Conservation (phyloP, 1,140 invertebrate species). For the Plutomurus gul region DNA sequence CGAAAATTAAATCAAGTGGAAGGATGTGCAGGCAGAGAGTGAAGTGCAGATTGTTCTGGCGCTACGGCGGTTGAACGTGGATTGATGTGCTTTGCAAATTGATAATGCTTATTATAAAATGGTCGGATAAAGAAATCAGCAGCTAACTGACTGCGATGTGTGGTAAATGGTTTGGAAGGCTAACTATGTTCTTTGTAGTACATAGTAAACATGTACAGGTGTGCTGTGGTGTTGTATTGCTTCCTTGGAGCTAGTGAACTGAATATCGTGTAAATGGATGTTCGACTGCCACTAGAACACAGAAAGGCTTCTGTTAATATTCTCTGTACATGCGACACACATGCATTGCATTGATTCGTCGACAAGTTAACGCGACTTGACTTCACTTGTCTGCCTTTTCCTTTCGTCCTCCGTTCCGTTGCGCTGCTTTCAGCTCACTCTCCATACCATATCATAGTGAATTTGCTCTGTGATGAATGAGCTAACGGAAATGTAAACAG, state of each 20-base stretch:
- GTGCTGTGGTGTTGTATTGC: not conserved
- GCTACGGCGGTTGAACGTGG: not conserved
- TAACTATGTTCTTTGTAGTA: not conserved
- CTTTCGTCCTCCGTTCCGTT: not conserved
- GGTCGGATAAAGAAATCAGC: not conserved
- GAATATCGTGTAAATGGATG: too few relatives aligned
- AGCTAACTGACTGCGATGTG: not conserved
- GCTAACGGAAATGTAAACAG: not conserved
- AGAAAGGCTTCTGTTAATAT: not conserved
- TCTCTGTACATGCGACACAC: not conserved
- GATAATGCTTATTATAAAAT: conserved; percentile 11
- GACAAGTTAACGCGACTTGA: conserved; percentile 34
- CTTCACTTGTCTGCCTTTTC: conserved; percentile 29
- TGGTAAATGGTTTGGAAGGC: not conserved
- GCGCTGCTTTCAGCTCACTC: not conserved
- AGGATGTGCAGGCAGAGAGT: too few relatives aligned
- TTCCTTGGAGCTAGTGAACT: not conserved
- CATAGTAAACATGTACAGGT: not conserved
- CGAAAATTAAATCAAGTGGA: not conserved
- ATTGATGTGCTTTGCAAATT: conserved; percentile 19
- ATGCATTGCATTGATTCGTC: conserved; percentile 11
- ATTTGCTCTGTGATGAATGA: conserved; percentile 1
- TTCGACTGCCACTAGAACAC: too few relatives aligned
- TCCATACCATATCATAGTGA: not conserved
- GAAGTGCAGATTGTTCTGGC: too few relatives aligned